Evolutionary conservation across 2,797 vertebrate genomes (phyloP).

Genomic region (Odontamblyopus lacepedii): DNA sequence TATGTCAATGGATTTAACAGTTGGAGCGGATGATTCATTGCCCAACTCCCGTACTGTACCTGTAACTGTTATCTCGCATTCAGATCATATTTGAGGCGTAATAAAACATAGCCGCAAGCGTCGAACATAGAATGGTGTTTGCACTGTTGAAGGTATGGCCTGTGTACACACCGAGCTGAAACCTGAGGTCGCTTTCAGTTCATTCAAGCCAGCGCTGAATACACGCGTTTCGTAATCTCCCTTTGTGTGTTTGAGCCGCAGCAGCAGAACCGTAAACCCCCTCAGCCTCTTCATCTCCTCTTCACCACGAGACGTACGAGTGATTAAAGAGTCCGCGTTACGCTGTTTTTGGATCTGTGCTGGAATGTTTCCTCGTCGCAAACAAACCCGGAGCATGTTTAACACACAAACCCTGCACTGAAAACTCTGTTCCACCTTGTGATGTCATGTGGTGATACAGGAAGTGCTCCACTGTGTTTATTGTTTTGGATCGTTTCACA

Average conservation of each 20-base stretch:
- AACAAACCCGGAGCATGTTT: too few relatives aligned
- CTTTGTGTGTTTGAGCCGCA: background rate
- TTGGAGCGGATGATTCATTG: background rate
- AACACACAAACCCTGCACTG: too few relatives aligned
- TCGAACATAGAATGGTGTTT: background rate
- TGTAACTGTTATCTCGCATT: background rate
- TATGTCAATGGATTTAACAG: background rate
- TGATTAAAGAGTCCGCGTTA: too few relatives aligned
- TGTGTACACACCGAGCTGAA: background rate
- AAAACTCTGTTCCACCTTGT: too few relatives aligned
- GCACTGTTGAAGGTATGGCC: background rate
- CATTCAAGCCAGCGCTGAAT: background rate
- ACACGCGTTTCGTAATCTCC: background rate
- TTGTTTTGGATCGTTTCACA: too few relatives aligned
- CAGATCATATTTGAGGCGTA: background rate
- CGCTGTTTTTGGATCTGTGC: too few relatives aligned
- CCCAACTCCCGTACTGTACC: background rate
- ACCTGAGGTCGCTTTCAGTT: too few relatives aligned
- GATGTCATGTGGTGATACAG: too few relatives aligned
- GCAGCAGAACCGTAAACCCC: background rate
- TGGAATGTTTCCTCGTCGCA: too few relatives aligned
- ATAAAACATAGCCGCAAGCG: background rate
- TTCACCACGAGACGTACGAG: too few relatives aligned
- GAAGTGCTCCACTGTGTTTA: too few relatives aligned
- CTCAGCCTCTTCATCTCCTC: background rate